phyloP scores from a whole-genome alignment of 1,140 invertebrate genomes.

The Hylaeus volcanicus region DNA sequence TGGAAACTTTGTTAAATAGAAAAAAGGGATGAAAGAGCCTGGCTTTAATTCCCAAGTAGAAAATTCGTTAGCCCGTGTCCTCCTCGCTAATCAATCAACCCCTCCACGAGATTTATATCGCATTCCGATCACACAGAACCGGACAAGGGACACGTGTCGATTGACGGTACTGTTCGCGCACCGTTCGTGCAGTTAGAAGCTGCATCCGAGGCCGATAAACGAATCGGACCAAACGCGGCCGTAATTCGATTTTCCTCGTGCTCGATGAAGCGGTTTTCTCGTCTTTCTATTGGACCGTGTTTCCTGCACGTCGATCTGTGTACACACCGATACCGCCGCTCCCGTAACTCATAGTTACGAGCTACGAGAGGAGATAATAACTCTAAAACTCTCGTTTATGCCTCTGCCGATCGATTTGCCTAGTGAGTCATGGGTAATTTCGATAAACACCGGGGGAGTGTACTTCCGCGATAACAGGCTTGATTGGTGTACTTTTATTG shows the following conservation, averaged over 20 bases:
- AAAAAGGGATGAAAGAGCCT: too few relatives aligned
- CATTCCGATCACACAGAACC: background rate
- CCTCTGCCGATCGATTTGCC: constrained; percentile 26
- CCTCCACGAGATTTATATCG: constrained; percentile 22
- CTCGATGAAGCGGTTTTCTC: constrained; percentile 44
- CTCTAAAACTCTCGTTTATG: constrained; percentile 38
- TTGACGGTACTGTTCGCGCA: background rate
- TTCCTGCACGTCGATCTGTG: constrained; percentile 25
- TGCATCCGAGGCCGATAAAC: constrained; percentile 27
- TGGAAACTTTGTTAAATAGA: too few relatives aligned
- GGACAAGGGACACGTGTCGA: constrained; percentile 12
- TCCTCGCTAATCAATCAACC: background rate
- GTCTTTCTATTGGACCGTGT: constrained; percentile 36
- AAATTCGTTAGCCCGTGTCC: constrained; percentile 3
- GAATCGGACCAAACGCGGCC: constrained; percentile 32
- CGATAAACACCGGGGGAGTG: constrained; percentile 43
- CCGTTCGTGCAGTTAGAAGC: constrained; percentile 7
- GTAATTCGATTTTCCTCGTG: constrained; percentile 57
- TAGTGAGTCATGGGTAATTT: constrained; percentile 40
- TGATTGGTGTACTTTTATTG: constrained; percentile 28
- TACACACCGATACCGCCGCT: constrained; percentile 11
- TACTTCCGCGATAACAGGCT: constrained; percentile 25
- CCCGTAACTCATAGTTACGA: constrained; percentile 42
- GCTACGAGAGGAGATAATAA: constrained; percentile 40
- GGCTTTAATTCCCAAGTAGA: background rate